A percentile compares a stretch with the other conserved stretches of the same genome.
These are phyloP conservation scores for Argopecten irradians DNA, from an alignment of 1,140 invertebrate genomes.

Conservation along the genomic window DNA sequence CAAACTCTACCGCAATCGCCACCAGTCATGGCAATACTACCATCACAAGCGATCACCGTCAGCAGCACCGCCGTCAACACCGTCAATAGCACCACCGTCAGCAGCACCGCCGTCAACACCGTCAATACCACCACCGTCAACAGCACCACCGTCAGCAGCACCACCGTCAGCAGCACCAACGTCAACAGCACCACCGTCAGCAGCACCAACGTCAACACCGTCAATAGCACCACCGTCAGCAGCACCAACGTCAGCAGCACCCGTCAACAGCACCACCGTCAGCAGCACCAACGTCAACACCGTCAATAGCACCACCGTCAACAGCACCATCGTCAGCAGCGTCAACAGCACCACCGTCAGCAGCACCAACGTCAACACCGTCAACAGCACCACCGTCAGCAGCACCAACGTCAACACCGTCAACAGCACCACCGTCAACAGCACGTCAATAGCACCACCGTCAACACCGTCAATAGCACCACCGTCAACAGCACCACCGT, in stretches of 20 bases:
- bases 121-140: neutral
- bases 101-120: neutral
- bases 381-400: conserved; percentile 7
- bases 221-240: neutral
- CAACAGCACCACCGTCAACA: neutral
- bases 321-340: neutral
- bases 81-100: neutral
- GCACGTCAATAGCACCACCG: neutral
- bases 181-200: neutral
- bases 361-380: neutral
- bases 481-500: neutral
- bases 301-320: neutral
- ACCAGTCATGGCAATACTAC: neutral
- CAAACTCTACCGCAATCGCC: neutral
- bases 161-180: neutral
- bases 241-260: neutral
- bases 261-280: neutral
- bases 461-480: neutral
- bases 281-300: neutral
- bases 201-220: neutral
- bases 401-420: neutral
- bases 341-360: neutral
- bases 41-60: neutral
- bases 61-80: no score
- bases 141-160: neutral